These are phyloP conservation scores for Linepithema humile DNA, from an alignment of 1,140 invertebrate genomes.

Conservation along the genomic window DNA sequence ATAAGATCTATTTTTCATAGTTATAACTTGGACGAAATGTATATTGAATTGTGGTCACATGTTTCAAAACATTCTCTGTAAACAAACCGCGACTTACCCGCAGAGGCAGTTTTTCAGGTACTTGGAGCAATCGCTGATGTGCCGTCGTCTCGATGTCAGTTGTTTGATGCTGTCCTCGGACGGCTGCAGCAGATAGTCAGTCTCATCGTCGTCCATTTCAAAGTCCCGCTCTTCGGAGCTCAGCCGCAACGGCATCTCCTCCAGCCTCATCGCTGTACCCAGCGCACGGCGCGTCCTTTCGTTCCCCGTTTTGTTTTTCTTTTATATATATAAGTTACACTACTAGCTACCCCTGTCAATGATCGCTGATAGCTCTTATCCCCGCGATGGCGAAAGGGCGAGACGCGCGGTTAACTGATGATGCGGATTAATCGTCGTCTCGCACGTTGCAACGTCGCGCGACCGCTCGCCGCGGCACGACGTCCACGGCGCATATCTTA, in stretches of 20 bases:
- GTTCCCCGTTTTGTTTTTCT: slow-evolving; percentile 36
- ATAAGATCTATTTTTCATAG: no score
- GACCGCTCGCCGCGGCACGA: slow-evolving; percentile 17
- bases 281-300: slow-evolving; percentile 25
- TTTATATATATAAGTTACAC: not conserved
- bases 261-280: slow-evolving; percentile 80
- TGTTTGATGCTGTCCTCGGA: slow-evolving; percentile 79
- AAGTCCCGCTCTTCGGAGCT: slow-evolving; percentile 86
- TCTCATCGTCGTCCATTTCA: slow-evolving; percentile 88
- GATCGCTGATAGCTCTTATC: not conserved
- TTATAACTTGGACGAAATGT: no score
- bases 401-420: slow-evolving; percentile 23
- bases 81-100: slow-evolving; percentile 79
- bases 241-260: slow-evolving; percentile 85
- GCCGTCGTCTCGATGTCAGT: slow-evolving; percentile 73
- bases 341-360: not conserved
- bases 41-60: not conserved
- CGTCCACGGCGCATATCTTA: slow-evolving; percentile 46
- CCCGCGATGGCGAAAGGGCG: not conserved
- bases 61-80: not conserved
- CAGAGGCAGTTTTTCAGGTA: slow-evolving; percentile 82
- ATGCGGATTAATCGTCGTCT: slow-evolving; percentile 31
- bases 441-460: slow-evolving; percentile 15
- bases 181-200: slow-evolving; percentile 87
- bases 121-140: slow-evolving; percentile 77